phyloP scores from a whole-genome alignment of 2,888 invertebrate genomes.

The Tenthredo mesomela region DNA sequence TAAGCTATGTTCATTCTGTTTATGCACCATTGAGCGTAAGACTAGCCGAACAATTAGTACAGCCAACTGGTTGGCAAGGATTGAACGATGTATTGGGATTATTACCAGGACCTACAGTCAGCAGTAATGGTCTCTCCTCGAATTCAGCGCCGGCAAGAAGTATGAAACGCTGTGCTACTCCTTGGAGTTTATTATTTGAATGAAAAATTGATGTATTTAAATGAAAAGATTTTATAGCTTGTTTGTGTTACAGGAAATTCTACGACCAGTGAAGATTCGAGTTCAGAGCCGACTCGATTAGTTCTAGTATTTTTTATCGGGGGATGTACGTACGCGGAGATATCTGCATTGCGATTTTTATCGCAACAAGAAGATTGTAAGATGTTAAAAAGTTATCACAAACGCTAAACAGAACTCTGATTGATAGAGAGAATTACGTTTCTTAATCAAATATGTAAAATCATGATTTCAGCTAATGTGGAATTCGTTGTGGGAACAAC shows the following conservation, averaged over 20 bases:
- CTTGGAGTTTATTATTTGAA: conserved; percentile 1
- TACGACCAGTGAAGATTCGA: conserved; percentile 76
- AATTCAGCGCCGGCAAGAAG: conserved; percentile 60
- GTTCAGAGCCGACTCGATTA: conserved; percentile 82
- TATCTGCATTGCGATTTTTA: conserved; percentile 87
- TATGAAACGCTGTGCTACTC: not conserved
- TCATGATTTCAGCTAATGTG: conserved; percentile 82
- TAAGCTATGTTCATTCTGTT: conserved; percentile 94
- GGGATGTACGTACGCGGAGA: conserved; percentile 97
- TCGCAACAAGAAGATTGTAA: conserved; percentile 87
- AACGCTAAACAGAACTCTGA: not conserved
- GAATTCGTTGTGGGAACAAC: conserved; percentile 96
- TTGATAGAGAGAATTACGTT: not conserved
- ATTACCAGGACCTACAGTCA: conserved; percentile 88
- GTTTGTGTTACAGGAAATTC: conserved; percentile 73
- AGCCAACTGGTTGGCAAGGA: conserved; percentile 88
- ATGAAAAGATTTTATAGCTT: not conserved
- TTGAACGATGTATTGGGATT: conserved; percentile 91
- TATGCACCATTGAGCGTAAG: conserved; percentile 96
- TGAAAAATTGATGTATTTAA: conserved; percentile 84
- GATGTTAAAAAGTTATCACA: conserved; percentile 47
- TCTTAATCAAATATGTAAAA: conserved; percentile 15
- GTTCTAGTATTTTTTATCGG: conserved; percentile 97
- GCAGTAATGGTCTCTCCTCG: conserved; percentile 61
- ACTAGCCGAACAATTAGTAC: conserved; percentile 89